Conservation (phyloP, 2,113 vertebrate genomes). For the Saccopteryx leptura region DNA sequence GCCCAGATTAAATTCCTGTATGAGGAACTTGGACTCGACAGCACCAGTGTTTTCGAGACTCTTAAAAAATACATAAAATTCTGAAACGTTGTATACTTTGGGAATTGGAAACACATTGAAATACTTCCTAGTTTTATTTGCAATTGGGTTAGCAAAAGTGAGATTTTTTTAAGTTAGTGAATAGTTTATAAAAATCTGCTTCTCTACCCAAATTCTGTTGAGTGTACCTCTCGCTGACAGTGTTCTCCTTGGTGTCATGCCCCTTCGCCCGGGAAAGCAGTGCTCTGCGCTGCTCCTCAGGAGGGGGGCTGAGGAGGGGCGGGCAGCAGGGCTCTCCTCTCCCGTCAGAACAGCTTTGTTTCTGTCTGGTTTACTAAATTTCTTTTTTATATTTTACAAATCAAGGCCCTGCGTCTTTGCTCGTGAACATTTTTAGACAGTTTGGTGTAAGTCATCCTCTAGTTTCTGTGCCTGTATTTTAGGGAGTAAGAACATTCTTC, state of each 20-base stretch:
- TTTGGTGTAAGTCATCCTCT: conserved; percentile 10
- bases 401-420: conserved; percentile 38
- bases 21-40: conserved; percentile 90
- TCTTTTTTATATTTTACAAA: conserved; percentile 50
- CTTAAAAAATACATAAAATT: conserved; percentile 81
- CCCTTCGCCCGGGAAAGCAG: background rate
- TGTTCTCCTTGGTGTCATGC: background rate
- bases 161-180: conserved; percentile 59
- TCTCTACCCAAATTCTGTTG: conserved; percentile 37
- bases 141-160: conserved; percentile 48
- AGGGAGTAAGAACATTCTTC: conserved; percentile 44
- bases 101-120: conserved; percentile 23
- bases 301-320: background rate
- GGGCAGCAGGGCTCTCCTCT: background rate
- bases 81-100: conserved; percentile 60
- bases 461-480: background rate
- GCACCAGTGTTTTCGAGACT: conserved; percentile 66
- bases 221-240: background rate
- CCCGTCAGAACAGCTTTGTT: background rate
- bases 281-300: background rate
- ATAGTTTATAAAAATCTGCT: conserved; percentile 36
- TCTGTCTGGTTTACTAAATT: background rate
- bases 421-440: conserved; percentile 31
- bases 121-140: conserved; percentile 58
- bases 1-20: conserved; percentile 94